Conservation (phyloP, 2,113 vertebrate species). For the Mungos mungo region DNA sequence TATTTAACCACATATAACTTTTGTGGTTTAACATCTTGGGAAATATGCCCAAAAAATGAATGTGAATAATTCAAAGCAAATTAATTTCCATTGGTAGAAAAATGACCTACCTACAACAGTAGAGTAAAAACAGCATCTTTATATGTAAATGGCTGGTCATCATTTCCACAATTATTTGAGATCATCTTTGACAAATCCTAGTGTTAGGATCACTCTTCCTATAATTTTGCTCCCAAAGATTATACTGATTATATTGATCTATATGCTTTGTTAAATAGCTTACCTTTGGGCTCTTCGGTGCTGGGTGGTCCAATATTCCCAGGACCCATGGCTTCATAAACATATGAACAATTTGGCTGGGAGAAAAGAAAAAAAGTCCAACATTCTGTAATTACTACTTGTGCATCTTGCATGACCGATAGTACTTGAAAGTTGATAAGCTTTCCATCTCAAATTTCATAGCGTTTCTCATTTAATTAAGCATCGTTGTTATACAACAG, state of each 20-base stretch:
- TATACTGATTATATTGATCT: constrained; percentile 14
- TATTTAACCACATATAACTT: not conserved
- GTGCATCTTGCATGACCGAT: not conserved
- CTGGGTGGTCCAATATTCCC: constrained; percentile 71
- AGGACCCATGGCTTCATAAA: constrained; percentile 62
- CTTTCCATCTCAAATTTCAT: constrained; percentile 34
- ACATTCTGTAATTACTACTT: constrained; percentile 46
- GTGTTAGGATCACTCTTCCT: constrained; percentile 18
- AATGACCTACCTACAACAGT: not conserved
- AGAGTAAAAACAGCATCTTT: constrained; percentile 34
- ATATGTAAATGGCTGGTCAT: not conserved
- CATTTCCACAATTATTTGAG: constrained; percentile 29
- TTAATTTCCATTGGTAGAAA: constrained; percentile 36
- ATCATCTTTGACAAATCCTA: constrained; percentile 6
- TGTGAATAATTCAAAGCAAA: constrained; percentile 7
- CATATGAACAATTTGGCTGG: constrained; percentile 38
- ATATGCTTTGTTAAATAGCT: constrained; percentile 44
- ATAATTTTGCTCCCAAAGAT: not conserved
- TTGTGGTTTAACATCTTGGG: not conserved
- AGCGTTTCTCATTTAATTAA: constrained; percentile 35
- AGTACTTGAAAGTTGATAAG: constrained; percentile 39
- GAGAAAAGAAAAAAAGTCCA: constrained; percentile 14
- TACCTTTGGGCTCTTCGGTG: constrained; percentile 46
- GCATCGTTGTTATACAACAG: constrained; percentile 41
- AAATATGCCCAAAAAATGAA: constrained; percentile 41